A percentile compares a stretch with the other conserved stretches of the same genome.
Conservation (phyloP, 2,888 invertebrate species). For the Helicoverpa assulta region DNA sequence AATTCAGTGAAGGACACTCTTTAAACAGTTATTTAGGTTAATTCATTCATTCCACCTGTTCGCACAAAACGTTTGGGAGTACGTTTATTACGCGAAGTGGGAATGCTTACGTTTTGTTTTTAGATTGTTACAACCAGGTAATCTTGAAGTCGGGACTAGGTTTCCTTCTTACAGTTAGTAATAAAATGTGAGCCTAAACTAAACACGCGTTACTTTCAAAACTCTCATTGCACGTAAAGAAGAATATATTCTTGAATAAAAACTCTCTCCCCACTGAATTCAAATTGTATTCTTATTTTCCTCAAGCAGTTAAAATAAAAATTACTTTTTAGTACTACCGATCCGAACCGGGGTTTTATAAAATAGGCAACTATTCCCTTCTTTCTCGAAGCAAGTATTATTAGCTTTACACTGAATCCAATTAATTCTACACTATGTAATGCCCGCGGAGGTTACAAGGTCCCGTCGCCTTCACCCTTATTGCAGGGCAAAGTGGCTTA, state of each 20-base stretch:
- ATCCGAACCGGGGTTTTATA: constrained; percentile 4
- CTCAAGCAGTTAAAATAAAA: constrained; percentile 19
- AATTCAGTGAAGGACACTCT: constrained; percentile 73
- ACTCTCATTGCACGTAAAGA: not conserved
- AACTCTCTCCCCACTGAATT: constrained; percentile 22
- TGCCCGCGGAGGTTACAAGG: not conserved
- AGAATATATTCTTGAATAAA: constrained; percentile 28
- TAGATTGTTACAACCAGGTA: not conserved
- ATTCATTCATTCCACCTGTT: constrained; percentile 39
- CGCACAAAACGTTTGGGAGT: not conserved
- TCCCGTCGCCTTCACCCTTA: not conserved
- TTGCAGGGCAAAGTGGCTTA: not conserved
- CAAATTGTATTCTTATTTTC: constrained; percentile 33
- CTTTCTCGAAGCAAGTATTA: constrained; percentile 2
- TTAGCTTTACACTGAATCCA: constrained; percentile 16
- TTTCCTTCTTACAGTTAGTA: not conserved
- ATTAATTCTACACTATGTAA: constrained; percentile 13
- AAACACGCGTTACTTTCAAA: constrained; percentile 49
- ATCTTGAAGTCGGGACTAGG: not conserved
- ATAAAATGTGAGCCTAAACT: not conserved
- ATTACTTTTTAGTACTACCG: constrained; percentile 9
- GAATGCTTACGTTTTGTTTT: not conserved
- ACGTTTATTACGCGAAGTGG: not conserved
- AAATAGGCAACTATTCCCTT: constrained; percentile 14
- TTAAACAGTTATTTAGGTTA: constrained; percentile 64